A percentile compares a stretch with the other conserved stretches of the same genome.
These are phyloP conservation scores for Erythrolamprus reginae DNA, from an alignment of 2,113 vertebrate species.

Conservation along the genomic window DNA sequence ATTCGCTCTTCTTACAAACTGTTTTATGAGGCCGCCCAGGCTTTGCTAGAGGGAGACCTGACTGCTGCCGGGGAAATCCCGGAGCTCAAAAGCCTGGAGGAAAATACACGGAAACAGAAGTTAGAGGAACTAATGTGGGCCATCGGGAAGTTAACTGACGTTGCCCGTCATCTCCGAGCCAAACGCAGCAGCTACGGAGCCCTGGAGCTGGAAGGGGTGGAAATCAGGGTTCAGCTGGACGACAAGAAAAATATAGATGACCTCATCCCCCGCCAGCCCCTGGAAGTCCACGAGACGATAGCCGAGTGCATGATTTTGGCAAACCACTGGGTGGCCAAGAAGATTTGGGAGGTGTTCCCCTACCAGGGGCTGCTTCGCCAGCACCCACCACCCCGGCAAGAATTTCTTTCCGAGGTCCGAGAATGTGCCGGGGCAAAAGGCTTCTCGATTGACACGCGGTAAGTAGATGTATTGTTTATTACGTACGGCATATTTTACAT, in stretches of 20 bases:
- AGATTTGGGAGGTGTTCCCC: constrained; percentile 83
- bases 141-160: constrained; percentile 73
- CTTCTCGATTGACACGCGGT: constrained; percentile 87
- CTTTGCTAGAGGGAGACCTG: constrained; percentile 75
- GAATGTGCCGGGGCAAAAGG: constrained; percentile 80
- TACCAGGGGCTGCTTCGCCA: constrained; percentile 83
- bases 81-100: constrained; percentile 68
- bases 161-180: constrained; percentile 77
- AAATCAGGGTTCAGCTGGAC: constrained; percentile 86
- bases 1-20: constrained; percentile 92
- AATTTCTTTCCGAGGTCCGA: constrained; percentile 82
- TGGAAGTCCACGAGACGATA: constrained; percentile 92
- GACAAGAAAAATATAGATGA: constrained; percentile 82
- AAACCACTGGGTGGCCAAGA: constrained; percentile 96
- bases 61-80: constrained; percentile 60
- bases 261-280: constrained; percentile 85
- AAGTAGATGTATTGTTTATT: not conserved
- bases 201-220: constrained; percentile 89
- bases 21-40: constrained; percentile 87
- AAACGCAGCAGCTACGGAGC: constrained; percentile 79
- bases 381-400: constrained; percentile 85
- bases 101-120: constrained; percentile 54
- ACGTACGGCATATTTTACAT: not conserved
- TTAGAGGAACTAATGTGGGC: constrained; percentile 74
- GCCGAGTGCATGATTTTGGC: constrained; percentile 97